These are phyloP conservation scores for Heliconius charithonia DNA, from an alignment of 2,888 invertebrate genomes.

Conservation along the genomic window DNA sequence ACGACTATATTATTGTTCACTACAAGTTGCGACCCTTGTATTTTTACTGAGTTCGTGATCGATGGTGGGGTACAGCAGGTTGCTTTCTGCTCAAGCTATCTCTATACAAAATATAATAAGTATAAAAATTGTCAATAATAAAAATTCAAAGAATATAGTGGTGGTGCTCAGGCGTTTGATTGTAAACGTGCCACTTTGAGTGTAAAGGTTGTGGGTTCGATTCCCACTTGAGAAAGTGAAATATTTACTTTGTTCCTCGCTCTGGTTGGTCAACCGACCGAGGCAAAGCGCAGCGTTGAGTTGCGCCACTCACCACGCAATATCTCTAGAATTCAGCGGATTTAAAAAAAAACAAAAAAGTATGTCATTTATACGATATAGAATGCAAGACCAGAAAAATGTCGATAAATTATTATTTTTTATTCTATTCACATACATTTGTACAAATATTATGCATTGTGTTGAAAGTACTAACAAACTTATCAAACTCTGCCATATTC, in stretches of 20 bases:
- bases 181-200: too few species aligned
- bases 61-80: not conserved
- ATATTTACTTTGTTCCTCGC: too few species aligned
- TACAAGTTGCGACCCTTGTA: slow-evolving; percentile 44
- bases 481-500: slow-evolving; percentile 27
- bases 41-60: not conserved
- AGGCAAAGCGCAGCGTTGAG: too few species aligned
- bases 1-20: slow-evolving; percentile 70
- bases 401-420: not conserved
- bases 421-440: not conserved
- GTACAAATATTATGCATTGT: not conserved
- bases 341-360: too few species aligned
- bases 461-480: slow-evolving; percentile 23
- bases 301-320: too few species aligned
- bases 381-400: not conserved
- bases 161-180: too few species aligned
- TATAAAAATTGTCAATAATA: not conserved
- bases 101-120: not conserved
- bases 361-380: too few species aligned
- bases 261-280: too few species aligned
- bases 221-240: too few species aligned
- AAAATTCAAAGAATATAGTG: too few species aligned
- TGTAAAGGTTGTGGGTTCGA: too few species aligned
- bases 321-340: too few species aligned
- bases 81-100: not conserved